Evolutionary conservation across 2,113 vertebrate species (phyloP), one percentile per base, ranked within the genome.

Genomic region (Sitta europaea): DNA sequence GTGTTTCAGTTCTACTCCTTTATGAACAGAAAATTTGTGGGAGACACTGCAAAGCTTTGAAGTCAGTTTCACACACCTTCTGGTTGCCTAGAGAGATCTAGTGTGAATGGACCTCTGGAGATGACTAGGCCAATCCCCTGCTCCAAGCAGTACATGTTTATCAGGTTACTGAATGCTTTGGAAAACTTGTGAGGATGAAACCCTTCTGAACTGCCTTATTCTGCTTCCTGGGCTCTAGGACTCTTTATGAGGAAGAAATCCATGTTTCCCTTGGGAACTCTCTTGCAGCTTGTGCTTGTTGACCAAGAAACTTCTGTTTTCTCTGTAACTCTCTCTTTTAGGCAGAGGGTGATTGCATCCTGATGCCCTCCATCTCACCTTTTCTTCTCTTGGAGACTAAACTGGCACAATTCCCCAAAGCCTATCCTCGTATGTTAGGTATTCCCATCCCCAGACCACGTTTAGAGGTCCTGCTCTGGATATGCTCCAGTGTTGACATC

Each of bases 371-470:
- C 36, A 15, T 54, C 47, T 61, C 33, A 29, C 25, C 12, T 76
- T 68, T 48, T 45, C 48, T 68, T 40, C 47, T 67, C 18, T 14
- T 67, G 53, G 25, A 78, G 17, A 51, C 23, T 68, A 38, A 73
- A 57, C 18, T 54, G 45, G 35, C 16, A 14, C 7, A 14, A 11
- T 71, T 88, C 28, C 33, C 35, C 70, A n/a, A 65, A 42, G 45
- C 24, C 45, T 43, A 3, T 33, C 25, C 25, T 72, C 0, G 0
- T 28, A 27, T 0, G 1, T 62, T 31, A 17, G 9, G 2, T 66
- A 42, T 40, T 75, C 42, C 31, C n/a, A 54, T 16, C 12, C 7
- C 20, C 35, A 43, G 27, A n/a, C 28, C 17, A 23, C 2, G 8
- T 48, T 63, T 74, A 74, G 48, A 19, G 29, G 23, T 57, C 36